Evolutionary conservation across 2,888 invertebrate genomes (phyloP), one percentile per base, ranked within the genome.

Genomic region (Meiosimyza decipiens): DNA sequence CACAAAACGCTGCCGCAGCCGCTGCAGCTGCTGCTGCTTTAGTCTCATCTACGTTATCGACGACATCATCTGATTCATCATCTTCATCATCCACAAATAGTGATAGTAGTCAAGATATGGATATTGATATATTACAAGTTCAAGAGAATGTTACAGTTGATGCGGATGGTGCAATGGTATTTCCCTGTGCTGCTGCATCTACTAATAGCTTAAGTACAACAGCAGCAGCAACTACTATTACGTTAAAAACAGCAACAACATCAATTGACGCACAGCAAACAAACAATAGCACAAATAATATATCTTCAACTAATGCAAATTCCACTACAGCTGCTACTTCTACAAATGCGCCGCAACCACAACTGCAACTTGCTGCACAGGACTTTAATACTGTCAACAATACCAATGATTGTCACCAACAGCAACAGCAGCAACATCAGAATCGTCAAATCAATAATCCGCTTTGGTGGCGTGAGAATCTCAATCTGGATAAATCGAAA

Each of bases 391-490:
- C 74, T 72, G 71, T 80, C 74, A 71, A 73, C 79, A 71, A 74
- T 60, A 51, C 50, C 78, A 74, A 75, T 74, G 76, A 81, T 76
- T 75, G 80, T 75, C 71, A 65, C n/a, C 74, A 65, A 64, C 65
- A 76, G 72, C 73, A 76, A 75, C 79, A 74, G 40, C 79, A 76
- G 22, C 77, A 75, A 55, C 79, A 79, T 65, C 77, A 76, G 22
- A 76, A 75, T 47, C 79, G 77, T 73, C 76, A 80, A 77, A 70
- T 80, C 15, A 80, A 81, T 16, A 88, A 89, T 77, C 88, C 87
- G 0, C 84, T 91, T 16, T 91, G 91, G 90, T 91, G 92, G 91
- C 87, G 89, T 1, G 89, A 90, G 64, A 86, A 87, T 72, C 84
- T 91, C 18, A 87, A 89, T 50, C 84, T 93, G 80, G 90, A 91